phyloP scores from a whole-genome alignment of 2,888 invertebrate species.

The Orchesellides sinensis region DNA sequence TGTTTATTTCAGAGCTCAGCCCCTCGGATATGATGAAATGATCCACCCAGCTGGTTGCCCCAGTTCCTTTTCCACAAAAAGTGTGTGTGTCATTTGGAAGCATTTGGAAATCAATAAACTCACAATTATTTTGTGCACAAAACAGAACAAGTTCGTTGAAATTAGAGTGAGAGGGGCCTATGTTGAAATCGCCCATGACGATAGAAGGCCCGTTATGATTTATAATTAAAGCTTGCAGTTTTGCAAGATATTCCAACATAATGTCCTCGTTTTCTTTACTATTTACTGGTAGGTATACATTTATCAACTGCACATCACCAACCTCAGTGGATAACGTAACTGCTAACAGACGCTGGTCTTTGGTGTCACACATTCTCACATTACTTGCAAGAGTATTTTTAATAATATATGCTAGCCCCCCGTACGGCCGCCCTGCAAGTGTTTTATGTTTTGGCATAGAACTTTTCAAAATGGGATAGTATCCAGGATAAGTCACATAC shows the following conservation, averaged over 20 bases:
- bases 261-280: neutral
- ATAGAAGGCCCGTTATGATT: neutral
- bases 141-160: neutral
- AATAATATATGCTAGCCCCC: neutral
- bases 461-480: neutral
- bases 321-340: too few relatives aligned
- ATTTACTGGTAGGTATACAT: constrained; percentile 17
- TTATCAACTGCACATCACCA: too few relatives aligned
- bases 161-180: neutral
- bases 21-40: neutral
- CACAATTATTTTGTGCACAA: neutral
- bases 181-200: constrained; percentile 29
- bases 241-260: neutral
- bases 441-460: neutral
- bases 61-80: constrained; percentile 9
- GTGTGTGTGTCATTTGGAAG: neutral
- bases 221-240: neutral
- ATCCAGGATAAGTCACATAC: neutral
- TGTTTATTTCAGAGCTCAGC: neutral
- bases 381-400: neutral
- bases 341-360: too few relatives aligned
- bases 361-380: neutral
- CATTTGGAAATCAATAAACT: neutral
- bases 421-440: neutral
- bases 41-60: constrained; percentile 15